Conservation (phyloP, 2,797 vertebrate species). For the Rhodeus uyekii region DNA sequence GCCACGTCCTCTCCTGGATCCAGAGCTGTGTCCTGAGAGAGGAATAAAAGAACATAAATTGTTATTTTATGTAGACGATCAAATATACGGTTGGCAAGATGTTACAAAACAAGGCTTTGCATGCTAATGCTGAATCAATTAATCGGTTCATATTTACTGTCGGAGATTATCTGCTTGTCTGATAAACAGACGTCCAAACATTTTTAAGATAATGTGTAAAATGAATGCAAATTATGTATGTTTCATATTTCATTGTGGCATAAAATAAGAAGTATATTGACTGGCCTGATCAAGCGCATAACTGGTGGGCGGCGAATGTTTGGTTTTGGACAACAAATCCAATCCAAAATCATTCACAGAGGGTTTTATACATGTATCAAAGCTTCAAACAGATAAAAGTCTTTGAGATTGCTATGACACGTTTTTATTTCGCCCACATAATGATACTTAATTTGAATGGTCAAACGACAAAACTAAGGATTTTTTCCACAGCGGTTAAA, state of each 20-base stretch:
- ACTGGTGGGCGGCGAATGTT: constrained; percentile 7
- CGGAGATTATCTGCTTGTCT: constrained; percentile 3
- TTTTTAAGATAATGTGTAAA: background rate
- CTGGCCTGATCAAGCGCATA: background rate
- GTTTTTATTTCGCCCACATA: background rate
- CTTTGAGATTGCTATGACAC: background rate
- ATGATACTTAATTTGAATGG: background rate
- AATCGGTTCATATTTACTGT: background rate
- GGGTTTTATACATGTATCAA: background rate
- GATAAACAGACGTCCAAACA: background rate
- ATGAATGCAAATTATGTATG: background rate
- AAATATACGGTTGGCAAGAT: background rate
- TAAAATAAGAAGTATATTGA: background rate
- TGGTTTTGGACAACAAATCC: background rate
- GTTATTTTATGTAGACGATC: background rate
- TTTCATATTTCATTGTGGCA: background rate
- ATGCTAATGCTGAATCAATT: background rate
- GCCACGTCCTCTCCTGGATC: constrained; percentile 97
- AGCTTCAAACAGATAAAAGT: background rate
- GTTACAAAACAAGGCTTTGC: background rate
- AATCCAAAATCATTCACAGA: too few relatives aligned
- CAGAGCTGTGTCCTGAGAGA: constrained; percentile 88
- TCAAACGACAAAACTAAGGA: too few relatives aligned
- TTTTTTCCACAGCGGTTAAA: too few relatives aligned
- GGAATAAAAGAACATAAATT: constrained; percentile 4